Conservation (phyloP, 2,888 invertebrate genomes). For the Tribolium freemani region DNA sequence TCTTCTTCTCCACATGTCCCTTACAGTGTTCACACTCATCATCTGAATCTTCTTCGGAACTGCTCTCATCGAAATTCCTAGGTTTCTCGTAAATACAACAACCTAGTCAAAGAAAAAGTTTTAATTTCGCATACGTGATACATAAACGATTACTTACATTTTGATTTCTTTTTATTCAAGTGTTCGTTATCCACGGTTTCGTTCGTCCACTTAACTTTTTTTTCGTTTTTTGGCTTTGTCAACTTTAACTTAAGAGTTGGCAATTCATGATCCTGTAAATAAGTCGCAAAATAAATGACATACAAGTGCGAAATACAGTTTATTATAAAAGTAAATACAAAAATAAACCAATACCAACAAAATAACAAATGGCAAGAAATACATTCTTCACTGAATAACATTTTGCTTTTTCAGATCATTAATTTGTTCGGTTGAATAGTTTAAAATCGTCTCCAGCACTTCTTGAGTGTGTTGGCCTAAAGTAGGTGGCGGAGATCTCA, state of each 20-base stretch:
- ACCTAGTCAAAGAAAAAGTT: conserved; percentile 71
- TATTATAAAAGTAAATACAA: not conserved
- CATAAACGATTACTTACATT: conserved; percentile 80
- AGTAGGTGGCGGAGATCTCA: conserved; percentile 83
- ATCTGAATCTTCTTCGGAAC: conserved; percentile 78
- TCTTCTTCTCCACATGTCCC: conserved; percentile 81
- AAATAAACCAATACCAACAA: not conserved
- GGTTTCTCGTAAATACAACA: conserved; percentile 96
- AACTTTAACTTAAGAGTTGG: conserved; percentile 77
- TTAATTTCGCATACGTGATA: not conserved
- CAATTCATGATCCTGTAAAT: conserved; percentile 66
- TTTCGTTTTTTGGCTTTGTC: conserved; percentile 77
- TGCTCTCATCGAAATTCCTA: conserved; percentile 89
- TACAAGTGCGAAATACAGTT: not conserved
- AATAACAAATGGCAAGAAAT: not conserved
- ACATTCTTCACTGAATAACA: conserved; percentile 67
- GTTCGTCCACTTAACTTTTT: conserved; percentile 91
- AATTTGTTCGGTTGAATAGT: conserved; percentile 74
- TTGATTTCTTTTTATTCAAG: conserved; percentile 96
- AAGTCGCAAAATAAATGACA: conserved; percentile 6
- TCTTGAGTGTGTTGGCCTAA: conserved; percentile 91
- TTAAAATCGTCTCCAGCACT: conserved; percentile 78
- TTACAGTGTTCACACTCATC: conserved; percentile 91
- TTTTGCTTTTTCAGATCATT: conserved; percentile 67
- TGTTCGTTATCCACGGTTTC: conserved; percentile 96